These are phyloP conservation scores for Cyprinodon brontotheroides DNA, from an alignment of 2,113 vertebrate genomes.

Conservation along the genomic window DNA sequence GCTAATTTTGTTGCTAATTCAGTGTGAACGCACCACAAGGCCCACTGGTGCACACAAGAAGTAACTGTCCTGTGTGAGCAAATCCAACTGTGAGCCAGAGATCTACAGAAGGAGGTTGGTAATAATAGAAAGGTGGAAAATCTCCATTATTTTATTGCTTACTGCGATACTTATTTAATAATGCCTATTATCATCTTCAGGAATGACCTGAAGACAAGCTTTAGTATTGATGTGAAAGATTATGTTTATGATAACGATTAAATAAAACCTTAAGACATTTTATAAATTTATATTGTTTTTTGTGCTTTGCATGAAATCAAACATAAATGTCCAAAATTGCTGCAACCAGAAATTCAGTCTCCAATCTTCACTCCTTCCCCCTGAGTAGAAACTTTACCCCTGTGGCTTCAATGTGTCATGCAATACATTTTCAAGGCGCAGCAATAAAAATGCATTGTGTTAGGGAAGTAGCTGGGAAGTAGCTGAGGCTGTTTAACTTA, in stretches of 20 bases:
- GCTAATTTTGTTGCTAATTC: too few species aligned
- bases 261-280: neutral
- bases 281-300: neutral
- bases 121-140: too few species aligned
- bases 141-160: too few species aligned
- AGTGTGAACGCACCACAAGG: too few species aligned
- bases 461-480: slow-evolving; percentile 2
- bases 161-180: too few species aligned
- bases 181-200: too few species aligned
- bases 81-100: too few species aligned
- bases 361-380: neutral
- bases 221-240: too few species aligned
- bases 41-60: too few species aligned
- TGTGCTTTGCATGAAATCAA: neutral
- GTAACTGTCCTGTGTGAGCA: too few species aligned
- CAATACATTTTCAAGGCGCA: slow-evolving; percentile 2
- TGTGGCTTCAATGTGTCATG: neutral
- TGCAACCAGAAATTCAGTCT: neutral
- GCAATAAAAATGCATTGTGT: slow-evolving; percentile 26
- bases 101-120: too few species aligned
- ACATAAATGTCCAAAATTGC: neutral
- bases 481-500: slow-evolving; percentile 47
- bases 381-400: neutral
- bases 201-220: too few species aligned
- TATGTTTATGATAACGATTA: neutral